Base-by-base conservation (phyloP, 1,140 invertebrate genomes). In the Penaeus japonicus region DNA sequence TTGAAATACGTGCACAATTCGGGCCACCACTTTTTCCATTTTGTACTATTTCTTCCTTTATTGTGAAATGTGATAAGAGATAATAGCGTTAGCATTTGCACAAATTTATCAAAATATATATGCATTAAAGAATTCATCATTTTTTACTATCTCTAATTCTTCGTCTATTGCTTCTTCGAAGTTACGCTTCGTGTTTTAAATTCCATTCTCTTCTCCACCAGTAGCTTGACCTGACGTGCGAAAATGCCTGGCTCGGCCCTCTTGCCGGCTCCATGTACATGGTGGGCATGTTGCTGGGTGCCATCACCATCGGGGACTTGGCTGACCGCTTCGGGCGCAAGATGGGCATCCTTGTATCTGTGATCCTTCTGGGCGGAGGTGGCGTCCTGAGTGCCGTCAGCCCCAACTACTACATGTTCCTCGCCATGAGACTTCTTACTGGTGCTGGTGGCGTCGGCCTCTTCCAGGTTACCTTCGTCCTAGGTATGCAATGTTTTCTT, bases 211-310 rank as follows among this genome's bases (percentile, higher is more conserved):
- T 10, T 39, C 39, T 39, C 39, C 39, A 39, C 3, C 12, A n/a
- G 39, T 85, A 92, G 92, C 92, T 92, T 89, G 87, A 92, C 65
- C 82, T 92, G 32, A 91, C 91, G 22, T 92, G 92, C 62, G 89
- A 91, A 3, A 85, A 91, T 7, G 87, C 86, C 30, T 91, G 91
- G 91, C 90, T 91, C 32, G 84, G 81, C 47, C 85, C 92, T 12
- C 79, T 92, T 4, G 88, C 91, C 18, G 90, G 91, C n/a, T 91
- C 92, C 17, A 57, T 91, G 39, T 93, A 92, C 86, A 92, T 93
- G 92, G 47, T 91, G 73, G 92, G 92, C 18, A 91, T 92, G 86
- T 70, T 92, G 18, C 62, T 92, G 59, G 92, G 92, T 27, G 91
- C 92, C 54, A 89, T 92, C 73, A 77, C 90, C 18, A 91, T 92